These are phyloP conservation scores for Aegotheles bennettii DNA, from an alignment of 2,113 vertebrate genomes.

Conservation along the genomic window DNA sequence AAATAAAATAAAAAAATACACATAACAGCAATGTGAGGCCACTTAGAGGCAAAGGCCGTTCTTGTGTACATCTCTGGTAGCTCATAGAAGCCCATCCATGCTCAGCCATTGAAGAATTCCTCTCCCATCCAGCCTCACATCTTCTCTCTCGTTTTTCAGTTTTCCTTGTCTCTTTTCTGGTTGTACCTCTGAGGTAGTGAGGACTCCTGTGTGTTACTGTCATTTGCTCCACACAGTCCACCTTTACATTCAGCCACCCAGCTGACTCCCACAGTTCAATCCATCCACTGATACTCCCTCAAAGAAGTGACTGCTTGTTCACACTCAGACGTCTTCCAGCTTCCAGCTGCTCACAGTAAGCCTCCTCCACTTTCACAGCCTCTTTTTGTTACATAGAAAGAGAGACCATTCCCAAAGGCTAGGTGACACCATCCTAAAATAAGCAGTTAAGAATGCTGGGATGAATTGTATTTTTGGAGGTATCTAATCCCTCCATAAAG, in stretches of 20 bases:
- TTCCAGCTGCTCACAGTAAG: not conserved
- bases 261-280: not conserved
- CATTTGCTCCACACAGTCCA: not conserved
- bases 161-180: not conserved
- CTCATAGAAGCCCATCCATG: not conserved
- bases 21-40: not conserved
- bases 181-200: not conserved
- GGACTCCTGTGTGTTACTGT: not conserved
- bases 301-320: rapidly evolving
- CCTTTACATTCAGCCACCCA: not conserved
- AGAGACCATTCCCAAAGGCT: not conserved
- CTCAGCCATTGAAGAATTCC: not conserved
- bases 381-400: not conserved
- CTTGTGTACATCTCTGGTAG: not conserved
- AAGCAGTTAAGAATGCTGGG: not conserved
- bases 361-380: not conserved
- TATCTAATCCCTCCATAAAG: not conserved
- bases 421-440: not conserved
- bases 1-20: not conserved
- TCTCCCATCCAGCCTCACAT: rapidly evolving
- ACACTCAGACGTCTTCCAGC: not conserved
- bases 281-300: not conserved
- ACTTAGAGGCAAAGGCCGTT: not conserved
- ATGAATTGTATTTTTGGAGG: not conserved
- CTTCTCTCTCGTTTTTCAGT: not conserved